These are phyloP conservation scores for Frankliniella intonsa DNA, from an alignment of 2,888 invertebrate species.

Conservation along the genomic window DNA sequence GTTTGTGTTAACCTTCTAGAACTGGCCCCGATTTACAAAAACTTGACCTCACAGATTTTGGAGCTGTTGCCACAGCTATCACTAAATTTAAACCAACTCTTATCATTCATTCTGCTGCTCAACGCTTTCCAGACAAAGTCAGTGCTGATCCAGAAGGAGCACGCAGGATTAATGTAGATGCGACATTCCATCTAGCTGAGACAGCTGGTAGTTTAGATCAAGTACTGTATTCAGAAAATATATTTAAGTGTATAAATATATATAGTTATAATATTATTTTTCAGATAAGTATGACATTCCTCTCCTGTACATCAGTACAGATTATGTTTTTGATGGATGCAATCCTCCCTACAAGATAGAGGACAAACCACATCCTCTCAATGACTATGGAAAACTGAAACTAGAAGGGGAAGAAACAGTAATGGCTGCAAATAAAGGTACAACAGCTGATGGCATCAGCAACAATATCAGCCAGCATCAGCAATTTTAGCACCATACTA, in stretches of 20 bases:
- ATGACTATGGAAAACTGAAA: slow-evolving; percentile 51
- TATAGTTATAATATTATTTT: slow-evolving; percentile 19
- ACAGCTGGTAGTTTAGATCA: slow-evolving; percentile 37
- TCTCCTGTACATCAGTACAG: slow-evolving; percentile 51
- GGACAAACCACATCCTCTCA: slow-evolving; percentile 48
- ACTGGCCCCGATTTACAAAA: slow-evolving; percentile 42
- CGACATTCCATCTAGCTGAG: slow-evolving; percentile 44
- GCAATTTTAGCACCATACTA: background rate
- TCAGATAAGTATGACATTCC: slow-evolving; percentile 42
- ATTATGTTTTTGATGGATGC: slow-evolving; percentile 54
- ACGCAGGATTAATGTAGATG: slow-evolving; percentile 46
- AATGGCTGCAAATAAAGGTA: slow-evolving; percentile 43
- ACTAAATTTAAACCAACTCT: slow-evolving; percentile 46
- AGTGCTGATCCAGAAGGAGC: slow-evolving; percentile 47
- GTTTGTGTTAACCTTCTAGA: slow-evolving; percentile 38
- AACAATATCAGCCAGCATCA: background rate
- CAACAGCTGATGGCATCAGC: background rate
- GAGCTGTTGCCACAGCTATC: slow-evolving; percentile 43
- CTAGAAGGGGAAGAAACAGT: slow-evolving; percentile 48
- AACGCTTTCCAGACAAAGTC: slow-evolving; percentile 49
- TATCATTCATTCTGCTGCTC: slow-evolving; percentile 51
- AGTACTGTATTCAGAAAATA: background rate
- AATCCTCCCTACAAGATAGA: slow-evolving; percentile 48
- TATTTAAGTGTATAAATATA: slow-evolving; percentile 7
- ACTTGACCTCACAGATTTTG: slow-evolving; percentile 45